Conservation (phyloP, 1,140 invertebrate species). For the Reticulitermes speratus region DNA sequence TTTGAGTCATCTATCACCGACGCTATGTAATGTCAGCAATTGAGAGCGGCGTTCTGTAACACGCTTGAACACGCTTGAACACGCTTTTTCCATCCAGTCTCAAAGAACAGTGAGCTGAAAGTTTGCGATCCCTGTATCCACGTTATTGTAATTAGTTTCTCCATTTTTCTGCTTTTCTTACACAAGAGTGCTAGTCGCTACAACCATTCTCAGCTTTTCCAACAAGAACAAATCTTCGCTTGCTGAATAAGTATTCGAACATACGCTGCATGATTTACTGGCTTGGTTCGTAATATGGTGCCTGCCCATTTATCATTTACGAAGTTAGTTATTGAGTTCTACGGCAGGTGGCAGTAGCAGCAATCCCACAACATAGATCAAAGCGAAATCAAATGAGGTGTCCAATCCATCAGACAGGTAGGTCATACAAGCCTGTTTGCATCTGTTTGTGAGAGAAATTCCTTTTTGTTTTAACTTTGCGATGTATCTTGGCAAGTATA, state of each 20-base stretch:
- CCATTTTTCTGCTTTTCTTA: not conserved
- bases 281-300: not conserved
- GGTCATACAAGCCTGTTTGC: not conserved
- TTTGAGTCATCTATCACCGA: no score
- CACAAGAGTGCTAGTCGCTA: not conserved
- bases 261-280: not conserved
- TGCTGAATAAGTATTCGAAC: not conserved
- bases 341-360: not conserved
- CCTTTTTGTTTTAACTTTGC: not conserved
- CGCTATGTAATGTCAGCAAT: no score
- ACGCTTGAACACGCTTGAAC: no score
- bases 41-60: no score
- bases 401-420: not conserved
- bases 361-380: not conserved
- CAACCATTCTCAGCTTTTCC: not conserved
- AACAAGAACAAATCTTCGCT: not conserved
- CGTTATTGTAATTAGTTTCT: not conserved
- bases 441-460: not conserved
- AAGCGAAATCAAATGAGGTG: not conserved
- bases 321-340: not conserved
- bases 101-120: not conserved
- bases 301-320: not conserved
- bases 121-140: not conserved
- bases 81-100: no score
- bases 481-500: not conserved